Evolutionary conservation across 2,888 invertebrate species (phyloP), one percentile per base, ranked within the genome.

Genomic region (Caenorhabditis becei): DNA sequence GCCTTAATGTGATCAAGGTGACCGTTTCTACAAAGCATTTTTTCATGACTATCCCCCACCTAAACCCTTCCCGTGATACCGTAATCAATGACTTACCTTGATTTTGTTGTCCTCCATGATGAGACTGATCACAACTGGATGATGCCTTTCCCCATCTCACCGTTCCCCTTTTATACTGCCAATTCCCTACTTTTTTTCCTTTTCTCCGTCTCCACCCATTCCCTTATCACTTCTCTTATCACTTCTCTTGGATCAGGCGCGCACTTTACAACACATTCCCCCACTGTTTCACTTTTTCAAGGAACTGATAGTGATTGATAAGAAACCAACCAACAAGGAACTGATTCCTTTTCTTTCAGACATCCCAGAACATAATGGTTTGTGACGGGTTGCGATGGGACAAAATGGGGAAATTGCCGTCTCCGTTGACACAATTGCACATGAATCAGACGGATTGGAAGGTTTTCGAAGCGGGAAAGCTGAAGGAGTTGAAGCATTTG

Each of bases 361-460:
- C 81, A n/a, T 67, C 81, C 0, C 77, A 82, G 54, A 83, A 85
- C 59, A 72, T 81, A 7, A 79, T 85, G 61, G 58, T 62, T 41
- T 85, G 85, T 51, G 82, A 85, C 63, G 71, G 77, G 16, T 49
- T 85, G 7, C 61, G 85, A 32, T 62, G 81, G 44, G 85, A 85
- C 51, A 79, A 80, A 16, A 28, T 85, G 0, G 77, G 53, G n/a
- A 69, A 63, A 23, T 37, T 85, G 37, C 85, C 85, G 10, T 56
- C 63, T 0, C 77, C 83, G 1, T 20, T 85, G 32, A 85, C 85
- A 2, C 70, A 81, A 51, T 63, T 85, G 26, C 65, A 72, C 16
- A 61, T 85, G 65, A 78, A 77, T 53, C 69, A 80, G n/a, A 79
- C 83, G 20, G 80, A 81, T 65, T 85, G 85, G 85, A 84, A 82